A percentile compares a stretch with the other conserved stretches of the same genome.
These are phyloP conservation scores for Melanotaenia trifasciata DNA, from an alignment of 2,797 vertebrate genomes.

Conservation along the genomic window DNA sequence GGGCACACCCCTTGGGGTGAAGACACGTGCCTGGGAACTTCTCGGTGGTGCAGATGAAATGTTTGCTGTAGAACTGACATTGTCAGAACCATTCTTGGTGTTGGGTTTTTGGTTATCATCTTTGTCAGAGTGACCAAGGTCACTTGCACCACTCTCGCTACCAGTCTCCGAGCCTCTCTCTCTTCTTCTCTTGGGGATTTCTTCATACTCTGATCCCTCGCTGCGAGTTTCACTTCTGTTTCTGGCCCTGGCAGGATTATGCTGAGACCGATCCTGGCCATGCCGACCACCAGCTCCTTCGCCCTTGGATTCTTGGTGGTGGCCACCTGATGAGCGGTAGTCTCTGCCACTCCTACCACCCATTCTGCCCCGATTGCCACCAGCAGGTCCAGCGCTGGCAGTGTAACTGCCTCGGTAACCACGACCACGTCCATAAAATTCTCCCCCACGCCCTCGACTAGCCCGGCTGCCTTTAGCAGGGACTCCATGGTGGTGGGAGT, in stretches of 20 bases:
- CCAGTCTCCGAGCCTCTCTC: conserved; percentile 93
- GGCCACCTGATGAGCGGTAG: conserved; percentile 82
- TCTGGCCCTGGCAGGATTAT: conserved; percentile 85
- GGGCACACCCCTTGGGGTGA: conserved; percentile 94
- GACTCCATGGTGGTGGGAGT: conserved; percentile 69
- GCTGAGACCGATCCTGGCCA: conserved; percentile 74
- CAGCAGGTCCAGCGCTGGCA: conserved; percentile 78
- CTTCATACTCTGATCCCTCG: conserved; percentile 94
- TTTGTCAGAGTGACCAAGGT: conserved; percentile 88
- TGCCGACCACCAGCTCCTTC: conserved; percentile 74
- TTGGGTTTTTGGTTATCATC: conserved; percentile 82
- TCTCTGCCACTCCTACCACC: conserved; percentile 85
- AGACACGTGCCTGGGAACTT: conserved; percentile 86
- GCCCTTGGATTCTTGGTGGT: conserved; percentile 80
- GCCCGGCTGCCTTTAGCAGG: conserved; percentile 77
- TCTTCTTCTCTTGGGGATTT: conserved; percentile 91
- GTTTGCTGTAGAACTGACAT: conserved; percentile 37
- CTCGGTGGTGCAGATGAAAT: conserved; percentile 69
- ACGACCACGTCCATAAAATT: conserved; percentile 91
- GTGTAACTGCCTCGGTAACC: conserved; percentile 90
- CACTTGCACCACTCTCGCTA: conserved; percentile 90
- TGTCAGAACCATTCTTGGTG: conserved; percentile 74
- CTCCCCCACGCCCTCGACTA: conserved; percentile 87
- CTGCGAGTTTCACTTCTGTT: conserved; percentile 93
- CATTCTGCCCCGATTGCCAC: conserved; percentile 83